Base-by-base conservation (phyloP, 2,113 vertebrate genomes). In the Trichechus manatus region DNA sequence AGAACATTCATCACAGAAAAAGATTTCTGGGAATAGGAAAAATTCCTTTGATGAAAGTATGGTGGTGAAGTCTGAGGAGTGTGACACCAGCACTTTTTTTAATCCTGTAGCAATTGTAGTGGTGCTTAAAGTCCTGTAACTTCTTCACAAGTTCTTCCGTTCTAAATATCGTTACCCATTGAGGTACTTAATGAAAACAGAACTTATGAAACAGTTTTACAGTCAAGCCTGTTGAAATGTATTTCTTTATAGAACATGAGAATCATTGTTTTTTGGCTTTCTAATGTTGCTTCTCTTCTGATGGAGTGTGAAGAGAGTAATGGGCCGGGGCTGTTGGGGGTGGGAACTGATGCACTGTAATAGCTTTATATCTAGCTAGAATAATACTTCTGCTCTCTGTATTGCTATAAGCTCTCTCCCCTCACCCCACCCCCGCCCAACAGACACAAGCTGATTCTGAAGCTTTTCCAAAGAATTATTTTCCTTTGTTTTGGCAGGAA, bases 101-200 rank as follows among this genome's bases (percentile, higher is more conserved):
- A 22, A 33, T 66, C 47, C 20, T 27, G 5, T 75, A 81, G 42
- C n/a, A 59, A 6, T 50, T 66, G 10, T 68, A 82, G 56, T 39
- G 23, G 15, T 89, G 31, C 47, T 91, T 79, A 23, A 87, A 68
- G 4, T 50, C 11, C 27, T 85, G 1, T 78, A 29, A 64, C 31
- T 90, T 59, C 20, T 92, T 87, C 83, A 53, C 19, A 42, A 39
- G 10, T 79, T 89, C 61, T 75, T 82, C 66, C 44, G 22, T 22
- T 80, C 33, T 50, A 72, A 59, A 75, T 89, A 75, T 50, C 56
- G 19, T 85, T 93, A 70, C 9, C 3, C 23, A 9, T 15, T 89
- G 33, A 33, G 70, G 64, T 96, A 66, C 50, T 47, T 89, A 89
- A 70, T 80, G 56, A 92, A 96, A 83, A 61, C 20, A 88, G 47